Percentiles rank a stretch among this genome's conserved stretches.
These are phyloP conservation scores for Mylabris phalerata DNA, from an alignment of 1,140 invertebrate species.

Conservation along the genomic window DNA sequence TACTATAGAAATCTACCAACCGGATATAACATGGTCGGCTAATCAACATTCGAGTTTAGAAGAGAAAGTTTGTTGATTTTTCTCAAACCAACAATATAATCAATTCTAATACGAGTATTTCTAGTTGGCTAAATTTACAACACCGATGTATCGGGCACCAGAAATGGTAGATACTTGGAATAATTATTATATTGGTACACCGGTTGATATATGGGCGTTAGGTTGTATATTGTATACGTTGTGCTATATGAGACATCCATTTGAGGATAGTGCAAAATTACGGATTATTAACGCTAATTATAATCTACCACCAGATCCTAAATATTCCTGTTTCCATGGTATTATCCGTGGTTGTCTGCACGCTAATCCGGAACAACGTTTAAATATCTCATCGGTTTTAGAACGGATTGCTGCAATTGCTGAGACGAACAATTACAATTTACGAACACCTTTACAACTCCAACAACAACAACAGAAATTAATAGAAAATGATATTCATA, in stretches of 20 bases:
- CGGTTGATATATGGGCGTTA: constrained; percentile 93
- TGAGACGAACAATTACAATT: constrained; percentile 71
- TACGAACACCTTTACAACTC: constrained; percentile 65
- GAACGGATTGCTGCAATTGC: constrained; percentile 82
- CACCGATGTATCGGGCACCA: constrained; percentile 85
- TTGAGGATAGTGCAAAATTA: constrained; percentile 94
- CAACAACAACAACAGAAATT: constrained; percentile 46
- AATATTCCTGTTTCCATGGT: constrained; percentile 80
- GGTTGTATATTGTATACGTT: constrained; percentile 92
- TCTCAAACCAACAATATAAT: neutral
- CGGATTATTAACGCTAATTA: constrained; percentile 96
- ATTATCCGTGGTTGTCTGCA: constrained; percentile 82
- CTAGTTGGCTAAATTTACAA: constrained; percentile 65
- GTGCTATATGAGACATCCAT: constrained; percentile 92
- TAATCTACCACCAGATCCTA: constrained; percentile 71
- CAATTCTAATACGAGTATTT: constrained; percentile 16
- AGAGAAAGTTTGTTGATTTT: constrained; percentile 68
- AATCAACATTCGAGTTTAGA: constrained; percentile 87
- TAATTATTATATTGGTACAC: constrained; percentile 84
- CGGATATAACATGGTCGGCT: constrained; percentile 86
- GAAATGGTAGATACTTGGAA: constrained; percentile 98
- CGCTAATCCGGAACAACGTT: constrained; percentile 71
- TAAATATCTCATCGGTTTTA: constrained; percentile 69
- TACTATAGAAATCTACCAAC: constrained; percentile 74
- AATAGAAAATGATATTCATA: constrained; percentile 4